Base-by-base conservation (phyloP, 1,140 invertebrate species). In the Bombus difficillimus region DNA sequence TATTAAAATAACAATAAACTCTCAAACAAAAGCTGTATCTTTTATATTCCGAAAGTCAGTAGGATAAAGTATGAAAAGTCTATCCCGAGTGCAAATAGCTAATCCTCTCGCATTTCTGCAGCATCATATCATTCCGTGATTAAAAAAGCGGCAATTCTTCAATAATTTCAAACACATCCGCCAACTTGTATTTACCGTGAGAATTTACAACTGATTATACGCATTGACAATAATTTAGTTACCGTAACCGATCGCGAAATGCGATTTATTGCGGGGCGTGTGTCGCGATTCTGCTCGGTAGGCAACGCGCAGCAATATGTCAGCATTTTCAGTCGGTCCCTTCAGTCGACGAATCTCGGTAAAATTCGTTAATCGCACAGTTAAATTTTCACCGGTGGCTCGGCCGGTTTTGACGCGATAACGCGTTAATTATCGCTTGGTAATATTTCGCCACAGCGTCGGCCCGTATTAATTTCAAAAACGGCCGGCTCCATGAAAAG, bases 351-450 rank as follows among this genome's bases (percentile, higher is more conserved):
- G 53, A 32, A 39, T 32, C 53, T 37, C 68, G 68, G 25, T 41
- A 71, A 85, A 89, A 89, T 89, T 89, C 85, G 88, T 89, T 89
- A 89, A 89, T 89, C 88, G 88, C 88, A 83, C 88, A 85, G 88
- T 89, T 89, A 89, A 89, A 89, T 89, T 89, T 86, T 76, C 76
- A 82, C 76, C 73, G 75, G 66, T 43, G 47, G 72, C 74, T 64
- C 73, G 82, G 77, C 86, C 86, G 81, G 85, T 89, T 90, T 87
- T 86, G 88, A 89, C 89, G 88, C 89, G 88, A 90, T 90, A 90
- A 90, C 89, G 89, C 88, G 89, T 90, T 90, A 90, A 90, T 90
- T 90, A 90, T 90, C 86, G 83, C 88, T 68, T 78, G 66, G 82
- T 85, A 87, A 90, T 90, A 90, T 90, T 90, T 90, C 76, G 86